These are phyloP conservation scores for Sapajus apella DNA, from an alignment of 2,113 vertebrate genomes.

Conservation along the genomic window DNA sequence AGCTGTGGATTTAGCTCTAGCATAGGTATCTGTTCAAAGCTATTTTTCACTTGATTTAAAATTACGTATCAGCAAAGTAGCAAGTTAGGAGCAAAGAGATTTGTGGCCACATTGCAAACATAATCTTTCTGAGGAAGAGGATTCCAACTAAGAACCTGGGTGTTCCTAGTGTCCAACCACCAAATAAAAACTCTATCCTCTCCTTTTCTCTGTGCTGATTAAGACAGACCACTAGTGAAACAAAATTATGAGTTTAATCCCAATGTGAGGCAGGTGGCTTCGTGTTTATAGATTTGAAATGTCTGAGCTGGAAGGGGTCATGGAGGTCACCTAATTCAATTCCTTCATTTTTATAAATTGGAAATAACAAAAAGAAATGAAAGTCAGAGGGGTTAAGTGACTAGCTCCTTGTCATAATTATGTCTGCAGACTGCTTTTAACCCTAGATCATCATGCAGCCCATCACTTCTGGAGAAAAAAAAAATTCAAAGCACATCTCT, in stretches of 20 bases:
- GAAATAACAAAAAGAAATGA: background rate
- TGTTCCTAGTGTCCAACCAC: background rate
- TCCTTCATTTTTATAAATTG: constrained; percentile 48
- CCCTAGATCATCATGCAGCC: background rate
- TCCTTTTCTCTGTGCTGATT: background rate
- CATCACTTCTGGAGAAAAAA: background rate
- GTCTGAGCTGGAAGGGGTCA: background rate
- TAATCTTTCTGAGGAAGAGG: background rate
- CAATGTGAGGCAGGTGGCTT: constrained; percentile 14
- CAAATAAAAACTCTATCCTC: background rate
- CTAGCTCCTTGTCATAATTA: constrained; percentile 38
- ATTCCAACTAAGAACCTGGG: background rate
- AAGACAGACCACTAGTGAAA: background rate
- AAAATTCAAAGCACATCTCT: background rate
- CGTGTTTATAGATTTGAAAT: constrained; percentile 55
- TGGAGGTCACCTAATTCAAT: constrained; percentile 54
- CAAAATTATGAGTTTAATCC: background rate
- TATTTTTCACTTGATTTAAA: constrained; percentile 7
- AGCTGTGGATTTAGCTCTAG: background rate
- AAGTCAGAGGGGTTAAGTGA: constrained; percentile 58
- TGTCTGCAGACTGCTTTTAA: constrained; percentile 41
- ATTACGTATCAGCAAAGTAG: background rate
- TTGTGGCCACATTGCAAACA: background rate
- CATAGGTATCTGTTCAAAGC: background rate
- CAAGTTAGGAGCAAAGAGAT: background rate